These are phyloP conservation scores for Cavia porcellus DNA, from an alignment of 2,113 vertebrate genomes.

Conservation along the genomic window DNA sequence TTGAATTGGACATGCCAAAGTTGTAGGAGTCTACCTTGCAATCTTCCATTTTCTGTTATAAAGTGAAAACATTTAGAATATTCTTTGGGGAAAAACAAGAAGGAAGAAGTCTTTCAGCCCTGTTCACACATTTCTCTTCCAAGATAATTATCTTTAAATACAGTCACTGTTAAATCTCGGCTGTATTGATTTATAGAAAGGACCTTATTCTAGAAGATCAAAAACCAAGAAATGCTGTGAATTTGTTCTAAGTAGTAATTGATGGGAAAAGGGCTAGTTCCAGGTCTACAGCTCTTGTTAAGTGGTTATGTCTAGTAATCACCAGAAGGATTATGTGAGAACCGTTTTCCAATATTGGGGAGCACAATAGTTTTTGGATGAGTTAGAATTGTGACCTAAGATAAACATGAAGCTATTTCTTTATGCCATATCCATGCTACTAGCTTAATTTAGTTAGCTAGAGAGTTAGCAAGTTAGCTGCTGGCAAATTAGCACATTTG, in stretches of 20 bases:
- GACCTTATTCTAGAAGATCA: slow-evolving; percentile 36
- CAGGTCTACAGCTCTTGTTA: neutral
- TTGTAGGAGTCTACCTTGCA: neutral
- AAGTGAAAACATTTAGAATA: slow-evolving; percentile 74
- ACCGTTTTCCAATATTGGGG: neutral
- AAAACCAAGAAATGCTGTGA: slow-evolving; percentile 53
- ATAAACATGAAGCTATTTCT: neutral
- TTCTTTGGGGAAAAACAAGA: slow-evolving; percentile 63
- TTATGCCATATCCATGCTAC: neutral
- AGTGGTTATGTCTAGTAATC: neutral
- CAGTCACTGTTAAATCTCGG: slow-evolving; percentile 37
- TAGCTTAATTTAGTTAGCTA: slow-evolving; percentile 8
- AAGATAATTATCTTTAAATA: slow-evolving; percentile 35
- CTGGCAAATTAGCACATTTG: slow-evolving; percentile 41
- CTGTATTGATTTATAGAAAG: slow-evolving; percentile 31
- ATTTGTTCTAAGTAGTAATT: neutral
- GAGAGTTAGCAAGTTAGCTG: slow-evolving; percentile 5
- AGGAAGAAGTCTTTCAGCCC: slow-evolving; percentile 46
- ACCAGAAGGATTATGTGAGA: neutral
- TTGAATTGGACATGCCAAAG: neutral
- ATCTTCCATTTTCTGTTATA: slow-evolving; percentile 79
- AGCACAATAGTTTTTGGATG: neutral
- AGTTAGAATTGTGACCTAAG: neutral
- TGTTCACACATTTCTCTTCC: slow-evolving; percentile 52
- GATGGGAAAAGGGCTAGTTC: neutral